Conservation (phyloP, 1,140 invertebrate genomes). For the Tetramorium parvispinum region DNA sequence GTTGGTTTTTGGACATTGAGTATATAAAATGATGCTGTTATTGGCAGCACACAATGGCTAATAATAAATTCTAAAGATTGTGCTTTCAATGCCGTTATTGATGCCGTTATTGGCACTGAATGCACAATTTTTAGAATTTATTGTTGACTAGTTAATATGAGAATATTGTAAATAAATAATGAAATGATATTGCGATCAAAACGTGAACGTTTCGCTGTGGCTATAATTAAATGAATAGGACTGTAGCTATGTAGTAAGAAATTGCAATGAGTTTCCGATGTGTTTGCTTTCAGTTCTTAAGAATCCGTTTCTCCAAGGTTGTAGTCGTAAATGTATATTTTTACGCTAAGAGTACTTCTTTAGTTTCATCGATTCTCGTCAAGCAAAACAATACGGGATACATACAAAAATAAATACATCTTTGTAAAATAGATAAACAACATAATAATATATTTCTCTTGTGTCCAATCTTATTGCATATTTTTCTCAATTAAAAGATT, state of each 20-base stretch:
- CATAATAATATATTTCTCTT: neutral
- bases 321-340: neutral
- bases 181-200: neutral
- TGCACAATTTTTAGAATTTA: conserved; percentile 3
- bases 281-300: neutral
- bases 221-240: conserved; percentile 18
- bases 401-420: neutral
- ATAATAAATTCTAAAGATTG: neutral
- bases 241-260: neutral
- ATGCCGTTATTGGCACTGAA: neutral
- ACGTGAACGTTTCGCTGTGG: neutral
- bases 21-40: neutral
- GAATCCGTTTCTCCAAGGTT: neutral
- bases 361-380: neutral
- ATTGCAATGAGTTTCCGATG: neutral
- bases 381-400: neutral
- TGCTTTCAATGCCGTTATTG: neutral
- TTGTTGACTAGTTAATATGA: neutral
- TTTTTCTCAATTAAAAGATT: neutral
- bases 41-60: neutral
- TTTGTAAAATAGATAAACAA: neutral
- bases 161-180: neutral
- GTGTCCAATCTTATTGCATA: neutral
- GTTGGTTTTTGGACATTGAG: neutral
- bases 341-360: neutral